phyloP scores from a whole-genome alignment of 2,888 invertebrate genomes.

The Lissocephala sabroskyi region DNA sequence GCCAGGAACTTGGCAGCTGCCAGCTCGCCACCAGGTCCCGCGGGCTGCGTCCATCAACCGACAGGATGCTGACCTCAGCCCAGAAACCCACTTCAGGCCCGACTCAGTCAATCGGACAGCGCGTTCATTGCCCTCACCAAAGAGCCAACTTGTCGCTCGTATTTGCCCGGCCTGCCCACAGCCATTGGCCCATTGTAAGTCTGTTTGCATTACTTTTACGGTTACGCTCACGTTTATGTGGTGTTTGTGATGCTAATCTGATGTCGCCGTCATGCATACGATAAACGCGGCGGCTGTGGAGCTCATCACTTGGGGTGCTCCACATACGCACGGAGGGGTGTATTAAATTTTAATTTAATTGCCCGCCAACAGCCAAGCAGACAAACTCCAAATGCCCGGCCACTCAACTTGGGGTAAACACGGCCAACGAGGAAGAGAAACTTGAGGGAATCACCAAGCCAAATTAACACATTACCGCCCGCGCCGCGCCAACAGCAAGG shows the following conservation, averaged over 20 bases:
- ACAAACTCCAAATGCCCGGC: too few species aligned
- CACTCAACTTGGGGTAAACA: too few species aligned
- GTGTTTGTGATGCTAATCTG: constrained; percentile 63
- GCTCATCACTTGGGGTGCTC: constrained; percentile 49
- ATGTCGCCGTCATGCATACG: constrained; percentile 60
- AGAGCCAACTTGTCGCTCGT: background rate
- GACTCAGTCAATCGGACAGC: constrained; percentile 3
- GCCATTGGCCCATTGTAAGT: background rate
- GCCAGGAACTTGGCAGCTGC: background rate
- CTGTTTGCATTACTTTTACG: constrained; percentile 43
- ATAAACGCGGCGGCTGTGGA: constrained; percentile 45
- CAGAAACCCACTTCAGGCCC: too few species aligned
- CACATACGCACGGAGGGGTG: constrained; percentile 34
- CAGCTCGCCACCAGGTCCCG: too few species aligned
- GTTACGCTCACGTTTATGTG: constrained; percentile 59
- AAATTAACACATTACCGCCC: too few species aligned
- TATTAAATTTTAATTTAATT: constrained; percentile 61
- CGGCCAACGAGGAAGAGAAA: too few species aligned
- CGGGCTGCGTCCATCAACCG: too few species aligned
- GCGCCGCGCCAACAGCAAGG: too few species aligned
- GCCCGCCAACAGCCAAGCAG: too few species aligned
- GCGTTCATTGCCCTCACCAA: too few species aligned
- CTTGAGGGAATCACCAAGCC: too few species aligned
- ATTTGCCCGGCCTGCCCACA: background rate
- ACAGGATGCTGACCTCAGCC: too few species aligned